Evolutionary conservation across 2,113 vertebrate genomes (phyloP).

Genomic region (Hyaena hyaena): DNA sequence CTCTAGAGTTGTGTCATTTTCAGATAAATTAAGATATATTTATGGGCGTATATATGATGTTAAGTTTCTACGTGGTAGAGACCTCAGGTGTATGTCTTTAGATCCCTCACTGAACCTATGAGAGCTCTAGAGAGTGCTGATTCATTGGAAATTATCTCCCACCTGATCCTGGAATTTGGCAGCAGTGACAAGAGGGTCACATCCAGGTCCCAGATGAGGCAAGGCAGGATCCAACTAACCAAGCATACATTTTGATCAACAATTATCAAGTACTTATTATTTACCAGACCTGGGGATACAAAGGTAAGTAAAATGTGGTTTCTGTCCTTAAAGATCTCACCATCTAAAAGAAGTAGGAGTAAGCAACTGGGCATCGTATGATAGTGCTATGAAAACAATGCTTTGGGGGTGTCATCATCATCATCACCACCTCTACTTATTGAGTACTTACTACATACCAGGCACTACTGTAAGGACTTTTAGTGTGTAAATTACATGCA

Average conservation of each 20-base stretch:
- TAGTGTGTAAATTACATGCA: background rate
- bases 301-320: conserved; percentile 40
- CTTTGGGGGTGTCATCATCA: background rate
- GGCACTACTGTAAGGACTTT: conserved; percentile 3
- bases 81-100: background rate
- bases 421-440: background rate
- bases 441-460: background rate
- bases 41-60: background rate
- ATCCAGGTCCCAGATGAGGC: background rate
- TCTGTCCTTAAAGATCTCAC: conserved; percentile 15
- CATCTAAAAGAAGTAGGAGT: background rate
- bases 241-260: background rate
- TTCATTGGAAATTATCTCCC: background rate
- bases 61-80: background rate
- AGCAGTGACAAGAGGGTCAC: background rate
- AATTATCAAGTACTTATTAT: conserved; percentile 28
- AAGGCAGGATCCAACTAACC: conserved; percentile 46
- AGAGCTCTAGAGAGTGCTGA: background rate
- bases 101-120: background rate
- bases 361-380: background rate
- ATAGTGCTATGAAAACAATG: background rate
- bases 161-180: conserved; percentile 3
- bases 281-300: background rate
- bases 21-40: conserved; percentile 31
- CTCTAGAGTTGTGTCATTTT: conserved; percentile 32